Evolutionary conservation across 64 coral and sea anemone genomes (phyloP), one percentile per base, ranked within the genome.

Genomic region (Montipora efflorescens): DNA sequence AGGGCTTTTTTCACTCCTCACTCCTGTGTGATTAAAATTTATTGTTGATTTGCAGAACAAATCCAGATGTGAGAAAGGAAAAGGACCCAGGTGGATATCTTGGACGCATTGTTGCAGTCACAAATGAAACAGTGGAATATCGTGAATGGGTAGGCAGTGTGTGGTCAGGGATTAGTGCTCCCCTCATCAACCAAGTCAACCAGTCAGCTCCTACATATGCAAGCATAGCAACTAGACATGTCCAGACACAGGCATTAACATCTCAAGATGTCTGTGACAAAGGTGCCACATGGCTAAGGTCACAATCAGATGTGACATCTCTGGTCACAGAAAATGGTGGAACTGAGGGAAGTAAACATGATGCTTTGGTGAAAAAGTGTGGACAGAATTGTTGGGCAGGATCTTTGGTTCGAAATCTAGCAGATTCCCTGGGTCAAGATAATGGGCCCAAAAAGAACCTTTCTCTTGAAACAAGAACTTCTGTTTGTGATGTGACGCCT

Each of bases 171-270:
- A 45, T 36, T 47, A 25, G 13, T 81, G 47, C 55, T 19, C 78
- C 80, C n/a, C 50, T 81, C 0, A 80, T 90, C 21, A 58, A 15
- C 71, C 77, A 68, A 52, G 48, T 70, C 9, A 72, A 64, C 89
- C 78, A 50, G 12, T 19, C 79, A 20, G 50, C 64, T 44, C 91
- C 91, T 64, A 93, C 92, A 43, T 93, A 93, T 88, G 92, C 92
- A 11, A 93, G 83, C 59, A 81, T 93, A 69, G 84, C 92, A 78
- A 93, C 79, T 45, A 87, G 83, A 72, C 73, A 48, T 68, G 47
- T 22, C 22, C 83, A 50, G 55, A 84, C 51, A 48, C 55, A 23
- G 69, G 89, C 18, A 2, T 5, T 75, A 5, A 57, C 70, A 74
- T 85, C 66, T n/a, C 61, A 64, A 67, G 67, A 77, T 28, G 28